phyloP scores from a whole-genome alignment of 2,113 vertebrate species.

The Neodon shergylaensis region DNA sequence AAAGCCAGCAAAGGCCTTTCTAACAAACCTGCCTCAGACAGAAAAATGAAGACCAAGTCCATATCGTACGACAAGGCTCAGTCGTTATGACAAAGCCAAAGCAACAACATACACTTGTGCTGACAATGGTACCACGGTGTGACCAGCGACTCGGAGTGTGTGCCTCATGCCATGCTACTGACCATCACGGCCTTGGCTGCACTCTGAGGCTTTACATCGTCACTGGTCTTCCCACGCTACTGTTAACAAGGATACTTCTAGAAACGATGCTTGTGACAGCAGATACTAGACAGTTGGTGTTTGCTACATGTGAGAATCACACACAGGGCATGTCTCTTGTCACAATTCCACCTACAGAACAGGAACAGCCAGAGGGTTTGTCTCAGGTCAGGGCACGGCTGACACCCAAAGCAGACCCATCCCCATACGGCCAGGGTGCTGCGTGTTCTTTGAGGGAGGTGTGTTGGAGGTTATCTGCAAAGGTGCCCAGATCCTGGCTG shows the following conservation, averaged over 20 bases:
- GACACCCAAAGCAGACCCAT: neutral
- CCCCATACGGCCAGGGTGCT: neutral
- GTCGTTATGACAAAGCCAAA: conserved; percentile 34
- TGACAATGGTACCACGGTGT: neutral
- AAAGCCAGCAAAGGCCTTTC: conserved; percentile 23
- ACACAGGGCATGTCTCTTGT: neutral
- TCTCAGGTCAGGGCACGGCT: neutral
- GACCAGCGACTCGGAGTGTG: neutral
- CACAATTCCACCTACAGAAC: neutral
- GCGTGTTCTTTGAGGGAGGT: neutral
- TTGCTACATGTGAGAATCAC: neutral
- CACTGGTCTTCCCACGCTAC: neutral
- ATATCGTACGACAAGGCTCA: conserved; percentile 13
- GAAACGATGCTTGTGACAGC: neutral
- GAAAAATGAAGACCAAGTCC: neutral
- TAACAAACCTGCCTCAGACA: conserved; percentile 37
- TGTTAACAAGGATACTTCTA: neutral
- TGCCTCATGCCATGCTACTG: neutral
- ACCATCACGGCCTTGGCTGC: neutral
- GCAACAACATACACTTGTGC: neutral
- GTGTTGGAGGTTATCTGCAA: neutral
- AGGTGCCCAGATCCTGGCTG: neutral
- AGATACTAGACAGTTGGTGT: neutral
- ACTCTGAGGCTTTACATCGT: neutral
- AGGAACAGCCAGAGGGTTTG: neutral